phyloP scores from a whole-genome alignment of 2,113 vertebrate species.

The Lasiurus cinereus region DNA sequence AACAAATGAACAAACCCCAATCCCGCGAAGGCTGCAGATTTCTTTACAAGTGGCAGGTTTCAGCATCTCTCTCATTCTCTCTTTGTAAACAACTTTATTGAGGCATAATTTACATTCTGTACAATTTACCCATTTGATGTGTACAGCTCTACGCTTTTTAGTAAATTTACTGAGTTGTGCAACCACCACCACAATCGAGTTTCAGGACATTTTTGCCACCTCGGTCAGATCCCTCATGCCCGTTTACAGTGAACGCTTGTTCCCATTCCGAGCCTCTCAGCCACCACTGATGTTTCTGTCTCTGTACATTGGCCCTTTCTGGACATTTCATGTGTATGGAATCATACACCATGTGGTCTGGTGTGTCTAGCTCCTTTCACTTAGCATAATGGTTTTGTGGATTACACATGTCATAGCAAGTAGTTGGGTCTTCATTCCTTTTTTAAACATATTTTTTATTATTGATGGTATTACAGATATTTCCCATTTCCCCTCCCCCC shows the following conservation, averaged over 20 bases:
- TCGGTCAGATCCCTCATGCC: background rate
- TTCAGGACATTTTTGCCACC: background rate
- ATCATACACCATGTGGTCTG: background rate
- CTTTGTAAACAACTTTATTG: background rate
- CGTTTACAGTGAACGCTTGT: background rate
- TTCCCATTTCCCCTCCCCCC: no score
- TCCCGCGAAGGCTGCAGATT: background rate
- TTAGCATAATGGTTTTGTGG: background rate
- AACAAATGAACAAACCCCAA: background rate
- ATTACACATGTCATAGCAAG: rapidly evolving
- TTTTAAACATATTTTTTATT: background rate
- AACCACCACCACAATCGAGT: background rate
- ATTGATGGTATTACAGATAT: no score
- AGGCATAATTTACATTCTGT: background rate
- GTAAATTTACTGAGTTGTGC: background rate
- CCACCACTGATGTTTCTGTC: background rate
- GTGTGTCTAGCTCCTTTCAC: background rate
- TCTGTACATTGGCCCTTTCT: background rate
- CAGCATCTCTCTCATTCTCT: background rate
- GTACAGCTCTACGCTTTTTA: background rate
- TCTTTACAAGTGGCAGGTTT: background rate
- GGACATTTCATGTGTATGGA: background rate
- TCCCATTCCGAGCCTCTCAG: background rate
- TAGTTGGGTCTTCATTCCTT: background rate
- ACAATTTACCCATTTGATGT: background rate